Conservation (phyloP, 2,888 invertebrate species). For the Maniola hyperantus region DNA sequence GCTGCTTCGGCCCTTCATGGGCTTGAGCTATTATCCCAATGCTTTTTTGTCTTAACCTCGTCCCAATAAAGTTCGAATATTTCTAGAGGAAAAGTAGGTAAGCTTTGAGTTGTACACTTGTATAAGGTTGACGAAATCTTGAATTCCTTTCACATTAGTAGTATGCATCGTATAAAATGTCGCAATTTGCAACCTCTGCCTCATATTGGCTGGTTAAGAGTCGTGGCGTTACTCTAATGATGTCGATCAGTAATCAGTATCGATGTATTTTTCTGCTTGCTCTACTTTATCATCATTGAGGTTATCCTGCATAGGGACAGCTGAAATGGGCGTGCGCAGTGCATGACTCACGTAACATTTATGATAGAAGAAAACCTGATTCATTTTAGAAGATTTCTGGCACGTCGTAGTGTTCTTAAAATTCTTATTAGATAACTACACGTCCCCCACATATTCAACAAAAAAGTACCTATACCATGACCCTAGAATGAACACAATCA, state of each 20-base stretch:
- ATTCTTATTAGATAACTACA: background rate
- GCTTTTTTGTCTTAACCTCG: background rate
- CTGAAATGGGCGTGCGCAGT: conserved; percentile 64
- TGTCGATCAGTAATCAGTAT: conserved; percentile 2
- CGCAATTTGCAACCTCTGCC: conserved; percentile 23
- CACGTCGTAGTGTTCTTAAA: no score
- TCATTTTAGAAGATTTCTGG: background rate
- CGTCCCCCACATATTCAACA: background rate
- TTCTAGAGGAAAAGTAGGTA: conserved; percentile 8
- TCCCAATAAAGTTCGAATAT: background rate
- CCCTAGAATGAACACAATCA: background rate
- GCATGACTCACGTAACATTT: conserved; percentile 14
- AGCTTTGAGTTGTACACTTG: conserved; percentile 1
- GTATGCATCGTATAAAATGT: conserved; percentile 19
- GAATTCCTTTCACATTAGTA: conserved; percentile 49
- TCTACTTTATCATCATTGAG: conserved; percentile 47
- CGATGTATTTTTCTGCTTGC: conserved; percentile 1
- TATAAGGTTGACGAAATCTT: conserved; percentile 42
- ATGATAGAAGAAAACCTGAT: background rate
- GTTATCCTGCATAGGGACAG: conserved; percentile 50
- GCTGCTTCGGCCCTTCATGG: conserved; percentile 24
- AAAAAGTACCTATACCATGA: background rate
- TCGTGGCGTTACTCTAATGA: conserved; percentile 12
- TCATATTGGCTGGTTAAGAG: conserved; percentile 21
- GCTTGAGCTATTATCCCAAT: conserved; percentile 15